Evolutionary conservation across 2,888 invertebrate genomes (phyloP).

Genomic region (Trileptium ribeirensis): DNA sequence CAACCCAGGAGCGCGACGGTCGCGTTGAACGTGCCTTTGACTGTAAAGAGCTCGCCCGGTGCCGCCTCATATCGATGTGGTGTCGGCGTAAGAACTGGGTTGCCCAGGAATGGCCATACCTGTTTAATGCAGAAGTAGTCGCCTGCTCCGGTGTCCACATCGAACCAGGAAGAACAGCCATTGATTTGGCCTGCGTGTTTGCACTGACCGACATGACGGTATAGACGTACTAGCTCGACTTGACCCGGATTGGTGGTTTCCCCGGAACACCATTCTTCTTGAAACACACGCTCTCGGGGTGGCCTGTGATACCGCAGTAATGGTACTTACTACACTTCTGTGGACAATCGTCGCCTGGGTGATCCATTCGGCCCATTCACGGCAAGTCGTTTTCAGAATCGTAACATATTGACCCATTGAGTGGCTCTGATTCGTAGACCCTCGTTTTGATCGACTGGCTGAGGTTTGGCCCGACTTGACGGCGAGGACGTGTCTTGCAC

Average conservation of each 20-base stretch:
- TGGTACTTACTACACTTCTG: too few species aligned
- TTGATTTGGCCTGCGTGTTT: not conserved
- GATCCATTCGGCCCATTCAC: too few species aligned
- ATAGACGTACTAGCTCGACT: too few species aligned
- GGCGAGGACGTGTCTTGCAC: too few species aligned
- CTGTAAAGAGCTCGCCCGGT: not conserved
- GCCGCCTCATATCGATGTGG: not conserved
- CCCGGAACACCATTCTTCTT: too few species aligned
- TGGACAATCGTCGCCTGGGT: too few species aligned
- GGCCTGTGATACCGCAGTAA: too few species aligned
- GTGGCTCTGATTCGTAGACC: too few species aligned
- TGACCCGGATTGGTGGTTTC: not conserved
- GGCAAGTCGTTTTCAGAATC: too few species aligned
- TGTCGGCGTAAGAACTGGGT: not conserved
- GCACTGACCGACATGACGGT: not conserved
- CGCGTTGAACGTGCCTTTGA: not conserved
- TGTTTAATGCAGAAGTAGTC: not conserved
- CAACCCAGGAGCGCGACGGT: not conserved
- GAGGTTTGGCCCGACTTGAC: too few species aligned
- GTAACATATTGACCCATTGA: not conserved
- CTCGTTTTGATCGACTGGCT: too few species aligned
- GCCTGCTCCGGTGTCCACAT: not conserved
- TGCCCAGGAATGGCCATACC: not conserved
- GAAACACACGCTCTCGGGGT: too few species aligned
- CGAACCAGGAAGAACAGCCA: not conserved